phyloP scores from a whole-genome alignment of 2,797 vertebrate genomes.

The Falco concolor region DNA sequence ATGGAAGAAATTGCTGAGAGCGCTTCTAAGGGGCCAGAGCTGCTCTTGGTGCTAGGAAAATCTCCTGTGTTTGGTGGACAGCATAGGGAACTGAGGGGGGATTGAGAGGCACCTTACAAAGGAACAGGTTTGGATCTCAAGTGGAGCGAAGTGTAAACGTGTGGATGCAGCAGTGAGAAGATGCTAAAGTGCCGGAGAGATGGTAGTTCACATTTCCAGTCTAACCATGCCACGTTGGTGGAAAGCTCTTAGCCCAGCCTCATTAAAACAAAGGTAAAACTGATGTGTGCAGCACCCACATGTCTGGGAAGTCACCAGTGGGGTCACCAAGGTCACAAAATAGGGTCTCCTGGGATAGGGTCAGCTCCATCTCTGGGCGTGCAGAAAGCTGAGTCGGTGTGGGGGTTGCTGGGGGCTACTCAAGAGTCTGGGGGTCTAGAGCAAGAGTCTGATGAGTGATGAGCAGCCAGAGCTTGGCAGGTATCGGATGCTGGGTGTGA shows the following conservation, averaged over 20 bases:
- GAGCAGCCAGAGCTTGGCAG: background rate
- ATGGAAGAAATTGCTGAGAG: background rate
- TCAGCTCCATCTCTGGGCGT: background rate
- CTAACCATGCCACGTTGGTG: background rate
- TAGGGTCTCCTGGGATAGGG: background rate
- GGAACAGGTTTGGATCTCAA: background rate
- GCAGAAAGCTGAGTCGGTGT: background rate
- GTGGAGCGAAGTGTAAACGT: too few species aligned
- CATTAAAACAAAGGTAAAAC: background rate
- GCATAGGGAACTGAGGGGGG: background rate
- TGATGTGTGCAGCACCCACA: background rate
- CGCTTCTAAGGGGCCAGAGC: background rate
- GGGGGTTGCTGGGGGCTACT: background rate
- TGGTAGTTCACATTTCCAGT: background rate
- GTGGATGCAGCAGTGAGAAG: background rate
- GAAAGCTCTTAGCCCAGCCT: background rate
- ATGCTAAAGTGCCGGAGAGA: background rate
- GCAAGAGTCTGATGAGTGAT: background rate
- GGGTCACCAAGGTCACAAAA: background rate
- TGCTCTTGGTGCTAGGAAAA: background rate
- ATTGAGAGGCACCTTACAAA: background rate
- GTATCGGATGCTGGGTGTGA: background rate
- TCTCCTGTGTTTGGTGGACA: background rate
- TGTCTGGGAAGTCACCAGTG: background rate
- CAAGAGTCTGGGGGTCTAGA: background rate